These are phyloP conservation scores for Cyanoliseus patagonus DNA, from an alignment of 2,113 vertebrate genomes.

Conservation along the genomic window DNA sequence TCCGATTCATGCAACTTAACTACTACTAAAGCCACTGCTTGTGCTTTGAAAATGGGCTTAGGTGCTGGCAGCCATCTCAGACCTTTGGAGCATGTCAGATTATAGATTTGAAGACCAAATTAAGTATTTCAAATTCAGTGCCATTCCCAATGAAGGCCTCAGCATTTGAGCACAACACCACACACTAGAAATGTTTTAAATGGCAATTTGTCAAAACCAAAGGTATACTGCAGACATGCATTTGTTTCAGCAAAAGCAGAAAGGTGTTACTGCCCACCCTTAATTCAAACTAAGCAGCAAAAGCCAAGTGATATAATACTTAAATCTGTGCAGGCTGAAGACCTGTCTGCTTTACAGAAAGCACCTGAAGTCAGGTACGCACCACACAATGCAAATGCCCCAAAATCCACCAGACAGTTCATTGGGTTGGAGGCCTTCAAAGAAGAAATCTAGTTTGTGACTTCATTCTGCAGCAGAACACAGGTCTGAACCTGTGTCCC, in stretches of 20 bases:
- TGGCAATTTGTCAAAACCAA: not conserved
- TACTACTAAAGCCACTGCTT: conserved; percentile 12
- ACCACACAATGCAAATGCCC: not conserved
- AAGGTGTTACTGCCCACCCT: not conserved
- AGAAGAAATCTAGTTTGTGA: not conserved
- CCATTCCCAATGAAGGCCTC: not conserved
- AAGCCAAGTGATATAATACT: not conserved
- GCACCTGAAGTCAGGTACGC: not conserved
- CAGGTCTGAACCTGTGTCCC: not conserved
- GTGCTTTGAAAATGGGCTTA: conserved; percentile 13
- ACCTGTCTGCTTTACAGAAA: not conserved
- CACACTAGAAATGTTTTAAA: not conserved
- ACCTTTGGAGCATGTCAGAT: not conserved
- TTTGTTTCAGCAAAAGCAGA: not conserved
- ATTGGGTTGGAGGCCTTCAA: not conserved
- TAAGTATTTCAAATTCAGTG: not conserved
- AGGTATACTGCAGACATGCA: not conserved
- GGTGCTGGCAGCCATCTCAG: conserved; percentile 16
- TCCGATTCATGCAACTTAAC: conserved; percentile 10
- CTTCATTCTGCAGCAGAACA: not conserved
- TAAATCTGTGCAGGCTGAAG: not conserved
- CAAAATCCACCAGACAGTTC: not conserved
- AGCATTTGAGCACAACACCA: not conserved
- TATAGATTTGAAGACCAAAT: conserved; percentile 6
- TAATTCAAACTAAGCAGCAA: not conserved